phyloP scores from a whole-genome alignment of 1,140 invertebrate genomes.

The Sycophila sp. region DNA sequence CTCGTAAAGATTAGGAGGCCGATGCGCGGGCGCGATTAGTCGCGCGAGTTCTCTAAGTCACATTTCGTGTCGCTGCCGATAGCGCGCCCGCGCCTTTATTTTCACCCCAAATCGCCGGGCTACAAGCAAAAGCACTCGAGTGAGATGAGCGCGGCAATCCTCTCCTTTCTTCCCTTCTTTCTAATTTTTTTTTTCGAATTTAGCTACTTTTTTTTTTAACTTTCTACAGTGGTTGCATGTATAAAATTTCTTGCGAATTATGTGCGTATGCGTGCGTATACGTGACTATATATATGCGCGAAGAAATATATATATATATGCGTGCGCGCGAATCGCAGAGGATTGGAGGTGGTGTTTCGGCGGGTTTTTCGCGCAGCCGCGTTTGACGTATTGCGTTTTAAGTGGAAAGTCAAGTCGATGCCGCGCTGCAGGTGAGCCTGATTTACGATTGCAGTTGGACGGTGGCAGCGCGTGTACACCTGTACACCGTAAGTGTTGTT shows the following conservation, averaged over 20 bases:
- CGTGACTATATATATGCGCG: neutral
- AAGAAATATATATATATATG: too few species aligned
- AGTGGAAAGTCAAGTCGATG: conserved; percentile 14
- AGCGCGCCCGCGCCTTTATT: neutral
- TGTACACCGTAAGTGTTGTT: too few species aligned
- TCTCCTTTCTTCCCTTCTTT: too few species aligned
- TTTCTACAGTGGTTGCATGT: too few species aligned
- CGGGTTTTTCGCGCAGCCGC: neutral
- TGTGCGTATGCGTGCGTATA: neutral
- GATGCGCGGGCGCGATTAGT: conserved; percentile 5
- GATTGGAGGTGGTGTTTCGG: too few species aligned
- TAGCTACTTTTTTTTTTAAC: too few species aligned
- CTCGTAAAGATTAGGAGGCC: too few species aligned
- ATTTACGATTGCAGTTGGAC: neutral
- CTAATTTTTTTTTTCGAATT: neutral
- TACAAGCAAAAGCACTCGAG: conserved; percentile 10
- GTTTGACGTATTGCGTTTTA: neutral
- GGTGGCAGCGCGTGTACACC: neutral
- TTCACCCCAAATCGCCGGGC: neutral
- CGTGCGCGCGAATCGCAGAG: too few species aligned
- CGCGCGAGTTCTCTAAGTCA: neutral
- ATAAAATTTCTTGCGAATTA: conserved; percentile 10
- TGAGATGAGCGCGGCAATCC: too few species aligned
- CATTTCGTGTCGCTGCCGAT: neutral
- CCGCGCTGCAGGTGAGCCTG: neutral